Evolutionary conservation across 2,113 vertebrate genomes (phyloP), one percentile per base, ranked within the genome.

Genomic region (Regulus satrapa): DNA sequence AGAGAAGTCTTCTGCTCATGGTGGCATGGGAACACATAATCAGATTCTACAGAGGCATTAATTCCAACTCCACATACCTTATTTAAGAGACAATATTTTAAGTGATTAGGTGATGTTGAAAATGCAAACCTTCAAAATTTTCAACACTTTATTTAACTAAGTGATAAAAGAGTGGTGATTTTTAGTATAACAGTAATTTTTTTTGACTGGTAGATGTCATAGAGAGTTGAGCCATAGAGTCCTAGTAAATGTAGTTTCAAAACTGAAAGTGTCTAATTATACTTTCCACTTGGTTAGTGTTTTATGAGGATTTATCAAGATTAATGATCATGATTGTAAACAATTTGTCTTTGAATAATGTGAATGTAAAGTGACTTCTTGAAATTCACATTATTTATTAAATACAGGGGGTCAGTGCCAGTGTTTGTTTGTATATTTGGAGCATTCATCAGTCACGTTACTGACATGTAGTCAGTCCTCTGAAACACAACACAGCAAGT

Each of bases 401-500:
- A 92, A 88, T 73, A 89, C 55, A 85, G 73, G 41, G 25, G 85
- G 87, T 93, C 89, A 92, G 67, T 3, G 69, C 78, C 94, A 79
- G n/a, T 62, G 89, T 90, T 93, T 79, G 71, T 94, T 92, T 96
- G 94, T 40, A 10, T 88, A 88, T 81, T 93, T 73, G 89, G 86
- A 94, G 66, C 43, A 76, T 81, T 88, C 83, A 66, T 94, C 92
- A 36, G 63, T 96, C 97, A 97, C 69, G 18, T 94, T 93, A 92
- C 92, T 45, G 51, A 92, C 94, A 78, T 84, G 74, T 52, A 95
- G 85, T 96, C 84, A 82, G 94, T 95, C 92, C 94, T 91, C 97
- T 94, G 95, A 97, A 97, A 97, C 90, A 96, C 94, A 86, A 86
- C 95, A 85, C 92, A 86, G 66, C 94, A 75, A 87, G 93, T 97